Evolutionary conservation across 2,797 vertebrate genomes (phyloP), one percentile per base, ranked within the genome.

Genomic region (Brachyalestes nurse): DNA sequence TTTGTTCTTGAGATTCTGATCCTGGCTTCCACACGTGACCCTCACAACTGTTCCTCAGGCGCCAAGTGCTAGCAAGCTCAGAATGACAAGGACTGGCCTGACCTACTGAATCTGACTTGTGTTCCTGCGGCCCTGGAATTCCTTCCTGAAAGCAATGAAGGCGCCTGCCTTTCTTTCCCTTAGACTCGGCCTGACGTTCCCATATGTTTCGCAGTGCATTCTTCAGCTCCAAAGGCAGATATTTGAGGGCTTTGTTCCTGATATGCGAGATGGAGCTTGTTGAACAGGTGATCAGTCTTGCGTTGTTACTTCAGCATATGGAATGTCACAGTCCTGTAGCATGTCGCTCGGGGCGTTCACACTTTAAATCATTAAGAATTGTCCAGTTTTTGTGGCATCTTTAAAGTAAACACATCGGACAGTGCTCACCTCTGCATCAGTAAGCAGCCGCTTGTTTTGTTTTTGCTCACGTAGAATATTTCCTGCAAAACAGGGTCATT

Each of bases 211-310:
- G 19, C 79, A 70, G 75, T 19, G 51, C 49, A 5, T 13, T 58
- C 34, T 64, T 45, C 45, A 64, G 13, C 74, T 34, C 14, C 66
- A 13, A 0, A 38, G 16, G 1, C 16, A 57, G 16, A 49, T 19
- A 13, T 75, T 21, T 47, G 25, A 66, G 45, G 5, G 0, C 57
- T 49, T 53, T 23, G 42, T 83, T 85, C 77, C 82, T 65, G 55
- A 84, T 62, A 21, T 47, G 42, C 86, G 77, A 76, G 86, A 82
- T 21, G 10, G 0, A 74, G 74, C 86, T 84, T 53, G 84, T 77
- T 61, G 17, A 81, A 79, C 84, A 76, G 80, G 82, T 80, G 84
- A 82, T 72, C 61, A 40, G 58, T 61, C 71, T 75, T 72, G 16
- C 71, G 79, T 75, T 65, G 77, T 69, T 82, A 82, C 73, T 45